phyloP scores from a whole-genome alignment of 2,113 vertebrate species.

The Siniperca knerii region DNA sequence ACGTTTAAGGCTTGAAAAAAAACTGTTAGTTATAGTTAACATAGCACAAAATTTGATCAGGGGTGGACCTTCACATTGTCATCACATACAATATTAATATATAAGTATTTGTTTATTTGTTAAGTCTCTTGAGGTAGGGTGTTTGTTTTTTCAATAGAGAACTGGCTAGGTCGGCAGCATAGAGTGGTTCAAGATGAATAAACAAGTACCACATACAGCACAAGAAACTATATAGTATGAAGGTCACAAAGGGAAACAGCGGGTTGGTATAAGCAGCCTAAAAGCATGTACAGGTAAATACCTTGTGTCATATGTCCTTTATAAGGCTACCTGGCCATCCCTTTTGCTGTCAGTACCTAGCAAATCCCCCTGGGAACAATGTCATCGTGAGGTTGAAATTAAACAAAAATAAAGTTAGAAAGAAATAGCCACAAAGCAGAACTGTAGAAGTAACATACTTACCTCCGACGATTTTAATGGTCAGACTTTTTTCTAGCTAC shows the following conservation, averaged over 20 bases:
- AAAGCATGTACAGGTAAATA: constrained; percentile 12
- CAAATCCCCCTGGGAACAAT: background rate
- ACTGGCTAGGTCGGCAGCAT: background rate
- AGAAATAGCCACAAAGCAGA: background rate
- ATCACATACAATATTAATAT: background rate
- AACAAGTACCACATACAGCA: background rate
- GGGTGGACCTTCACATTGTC: background rate
- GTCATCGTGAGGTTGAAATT: constrained; percentile 8
- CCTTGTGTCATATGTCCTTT: background rate
- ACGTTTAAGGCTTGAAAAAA: background rate
- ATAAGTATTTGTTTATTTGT: background rate
- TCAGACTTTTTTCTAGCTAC: constrained; percentile 2
- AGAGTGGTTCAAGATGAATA: background rate
- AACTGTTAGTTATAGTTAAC: background rate
- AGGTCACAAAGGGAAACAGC: background rate
- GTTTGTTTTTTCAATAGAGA: background rate
- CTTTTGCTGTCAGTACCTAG: constrained; percentile 3
- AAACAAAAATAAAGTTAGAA: constrained; percentile 14
- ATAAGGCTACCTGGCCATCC: constrained; percentile 10
- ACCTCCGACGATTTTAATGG: background rate
- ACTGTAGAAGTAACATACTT: constrained; percentile 5
- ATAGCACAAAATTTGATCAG: background rate
- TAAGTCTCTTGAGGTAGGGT: background rate
- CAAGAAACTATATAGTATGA: background rate
- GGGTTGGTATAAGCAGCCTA: background rate